Conservation (phyloP, 2,113 vertebrate species). For the Cryptomyrus ogoouensis region DNA sequence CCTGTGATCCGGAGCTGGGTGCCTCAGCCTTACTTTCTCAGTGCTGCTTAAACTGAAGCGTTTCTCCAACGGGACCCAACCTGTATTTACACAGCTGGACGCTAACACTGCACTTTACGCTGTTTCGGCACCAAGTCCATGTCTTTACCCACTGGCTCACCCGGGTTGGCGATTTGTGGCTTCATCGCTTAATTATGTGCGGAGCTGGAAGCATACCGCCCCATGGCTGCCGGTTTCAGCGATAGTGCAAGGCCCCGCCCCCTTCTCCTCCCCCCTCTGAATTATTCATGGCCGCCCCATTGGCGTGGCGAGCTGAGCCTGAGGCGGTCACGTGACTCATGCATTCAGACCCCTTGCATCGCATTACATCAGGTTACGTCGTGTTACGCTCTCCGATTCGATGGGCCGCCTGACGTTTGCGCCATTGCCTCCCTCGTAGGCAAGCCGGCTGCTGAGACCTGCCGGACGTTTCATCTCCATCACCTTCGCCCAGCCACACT, state of each 20-base stretch:
- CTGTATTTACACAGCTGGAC: neutral
- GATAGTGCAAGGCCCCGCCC: neutral
- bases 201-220: neutral
- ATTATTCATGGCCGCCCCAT: conserved; percentile 56
- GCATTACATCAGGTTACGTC: conserved; percentile 8
- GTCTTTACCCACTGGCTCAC: neutral
- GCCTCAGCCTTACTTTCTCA: neutral
- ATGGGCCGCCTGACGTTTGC: neutral
- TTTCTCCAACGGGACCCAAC: neutral
- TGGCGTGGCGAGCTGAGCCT: conserved; percentile 41
- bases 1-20: neutral
- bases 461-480: conserved; percentile 80
- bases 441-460: conserved; percentile 74
- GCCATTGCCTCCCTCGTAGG: conserved; percentile 50
- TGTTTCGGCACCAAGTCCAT: neutral
- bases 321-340: neutral
- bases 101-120: neutral
- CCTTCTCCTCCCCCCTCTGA: conserved; percentile 31
- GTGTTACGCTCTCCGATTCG: neutral
- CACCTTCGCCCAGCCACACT: conserved; percentile 79
- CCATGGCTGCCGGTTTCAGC: no score
- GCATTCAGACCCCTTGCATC: neutral
- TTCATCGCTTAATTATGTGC: neutral
- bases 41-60: neutral
- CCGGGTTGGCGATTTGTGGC: neutral